Percentiles rank a stretch among this genome's conserved stretches.
Evolutionary conservation across 2,888 invertebrate genomes (phyloP).

Genomic region (Apantesis nais): DNA sequence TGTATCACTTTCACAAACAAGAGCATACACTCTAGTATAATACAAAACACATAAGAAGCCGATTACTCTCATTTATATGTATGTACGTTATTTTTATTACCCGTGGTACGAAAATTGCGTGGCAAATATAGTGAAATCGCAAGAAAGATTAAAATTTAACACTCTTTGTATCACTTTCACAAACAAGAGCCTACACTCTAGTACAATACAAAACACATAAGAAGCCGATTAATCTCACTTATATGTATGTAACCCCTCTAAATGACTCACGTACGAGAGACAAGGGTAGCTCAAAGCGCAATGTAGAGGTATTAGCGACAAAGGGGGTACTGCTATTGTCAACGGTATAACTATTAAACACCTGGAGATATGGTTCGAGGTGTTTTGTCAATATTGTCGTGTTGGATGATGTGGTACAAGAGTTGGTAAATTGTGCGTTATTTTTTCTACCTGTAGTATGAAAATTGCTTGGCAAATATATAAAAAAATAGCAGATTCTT

Average conservation of each 20-base stretch:
- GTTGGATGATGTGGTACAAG: neutral
- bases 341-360: conserved; percentile 41
- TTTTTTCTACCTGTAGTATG: neutral
- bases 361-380: conserved; percentile 24
- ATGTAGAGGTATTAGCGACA: conserved; percentile 55
- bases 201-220: conserved; percentile 9
- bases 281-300: conserved; percentile 14
- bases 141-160: too few species aligned
- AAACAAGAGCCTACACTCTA: conserved; percentile 8
- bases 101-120: too few species aligned
- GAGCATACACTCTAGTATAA: neutral
- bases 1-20: too few species aligned
- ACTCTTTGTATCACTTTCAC: neutral
- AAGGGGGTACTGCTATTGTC: conserved; percentile 50
- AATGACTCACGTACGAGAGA: conserved; percentile 41
- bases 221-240: conserved; percentile 46
- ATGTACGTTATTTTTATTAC: too few species aligned
- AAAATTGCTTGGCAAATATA: neutral
- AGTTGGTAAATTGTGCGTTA: neutral
- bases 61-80: too few species aligned
- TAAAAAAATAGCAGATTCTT: neutral
- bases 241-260: conserved; percentile 42
- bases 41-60: too few species aligned
- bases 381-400: conserved; percentile 53
- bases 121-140: too few species aligned